A percentile compares a stretch with the other conserved stretches of the same genome.
phyloP scores from a whole-genome alignment of 2,113 vertebrate genomes.

The Saimiri boliviensis region DNA sequence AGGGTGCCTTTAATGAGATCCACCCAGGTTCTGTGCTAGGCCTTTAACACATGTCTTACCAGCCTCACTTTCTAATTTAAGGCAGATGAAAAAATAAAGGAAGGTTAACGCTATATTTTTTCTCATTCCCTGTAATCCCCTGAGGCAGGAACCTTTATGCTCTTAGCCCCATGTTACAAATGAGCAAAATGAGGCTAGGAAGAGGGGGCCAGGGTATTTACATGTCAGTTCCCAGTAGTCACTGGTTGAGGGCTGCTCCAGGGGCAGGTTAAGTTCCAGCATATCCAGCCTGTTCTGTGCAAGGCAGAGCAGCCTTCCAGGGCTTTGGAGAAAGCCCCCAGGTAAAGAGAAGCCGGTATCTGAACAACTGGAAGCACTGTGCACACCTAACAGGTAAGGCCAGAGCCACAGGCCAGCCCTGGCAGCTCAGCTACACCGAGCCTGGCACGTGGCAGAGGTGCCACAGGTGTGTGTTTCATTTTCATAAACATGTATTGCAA shows the following conservation, averaged over 20 bases:
- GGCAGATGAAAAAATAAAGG: not conserved
- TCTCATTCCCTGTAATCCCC: not conserved
- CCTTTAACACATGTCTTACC: not conserved
- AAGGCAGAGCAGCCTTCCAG: not conserved
- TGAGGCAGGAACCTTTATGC: not conserved
- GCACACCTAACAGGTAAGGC: not conserved
- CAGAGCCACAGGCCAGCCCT: not conserved
- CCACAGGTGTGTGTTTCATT: not conserved
- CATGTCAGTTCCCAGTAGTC: not conserved
- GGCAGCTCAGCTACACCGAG: rapidly evolving
- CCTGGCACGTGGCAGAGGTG: not conserved
- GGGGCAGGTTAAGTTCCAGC: not conserved
- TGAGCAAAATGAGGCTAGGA: not conserved
- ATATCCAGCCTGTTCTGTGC: not conserved
- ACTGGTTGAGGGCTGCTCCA: not conserved
- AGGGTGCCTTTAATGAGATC: not conserved
- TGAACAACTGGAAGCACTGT: not conserved
- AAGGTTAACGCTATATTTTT: not conserved
- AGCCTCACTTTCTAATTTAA: not conserved
- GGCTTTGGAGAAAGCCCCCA: not conserved
- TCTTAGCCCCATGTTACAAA: not conserved
- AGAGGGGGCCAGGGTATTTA: not conserved
- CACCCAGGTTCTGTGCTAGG: not conserved
- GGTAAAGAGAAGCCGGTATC: not conserved
- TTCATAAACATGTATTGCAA: not conserved